Conservation (phyloP, 2,888 invertebrate genomes). For the Lasioglossum malachurum region DNA sequence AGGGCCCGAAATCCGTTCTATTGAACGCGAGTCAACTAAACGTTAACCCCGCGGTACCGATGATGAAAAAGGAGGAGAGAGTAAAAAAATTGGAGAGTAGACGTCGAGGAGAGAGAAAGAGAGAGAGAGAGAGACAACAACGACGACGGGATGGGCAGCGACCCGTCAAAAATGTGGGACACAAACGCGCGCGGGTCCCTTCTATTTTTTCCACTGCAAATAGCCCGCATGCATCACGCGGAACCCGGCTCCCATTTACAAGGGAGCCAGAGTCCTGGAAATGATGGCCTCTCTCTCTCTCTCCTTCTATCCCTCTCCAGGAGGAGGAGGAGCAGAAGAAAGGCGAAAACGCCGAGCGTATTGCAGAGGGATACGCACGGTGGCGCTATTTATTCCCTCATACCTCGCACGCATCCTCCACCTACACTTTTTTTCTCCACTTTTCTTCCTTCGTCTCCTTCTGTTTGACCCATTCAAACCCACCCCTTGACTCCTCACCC, state of each 20-base stretch:
- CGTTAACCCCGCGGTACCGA: conserved; percentile 20
- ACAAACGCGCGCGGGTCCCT: conserved; percentile 55
- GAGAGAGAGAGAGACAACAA: conserved; percentile 5
- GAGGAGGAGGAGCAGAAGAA: conserved; percentile 60
- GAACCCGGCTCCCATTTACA: conserved; percentile 68
- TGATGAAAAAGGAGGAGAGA: conserved; percentile 21
- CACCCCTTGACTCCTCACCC: conserved; percentile 45
- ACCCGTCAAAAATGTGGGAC: conserved; percentile 76
- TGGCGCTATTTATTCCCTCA: conserved; percentile 70
- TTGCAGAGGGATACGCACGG: conserved; percentile 63
- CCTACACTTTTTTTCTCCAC: conserved; percentile 23
- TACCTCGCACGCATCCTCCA: conserved; percentile 32
- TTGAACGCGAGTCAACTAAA: conserved; percentile 39
- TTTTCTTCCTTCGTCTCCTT: conserved; percentile 19
- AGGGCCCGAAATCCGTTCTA: conserved; percentile 30
- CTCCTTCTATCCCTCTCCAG: conserved; percentile 25
- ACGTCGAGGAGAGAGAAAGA: conserved; percentile 1
- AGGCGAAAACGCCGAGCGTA: conserved; percentile 58
- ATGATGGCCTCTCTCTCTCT: conserved; percentile 67
- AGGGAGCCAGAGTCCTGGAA: conserved; percentile 72
- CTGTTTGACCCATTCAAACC: conserved; percentile 43
- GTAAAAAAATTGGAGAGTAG: neutral
- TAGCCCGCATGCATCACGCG: conserved; percentile 76
- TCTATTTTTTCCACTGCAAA: conserved; percentile 67
- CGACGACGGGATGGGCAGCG: conserved; percentile 56